Conservation (phyloP, 1,140 invertebrate species). For the Oryctes rhinoceros region DNA sequence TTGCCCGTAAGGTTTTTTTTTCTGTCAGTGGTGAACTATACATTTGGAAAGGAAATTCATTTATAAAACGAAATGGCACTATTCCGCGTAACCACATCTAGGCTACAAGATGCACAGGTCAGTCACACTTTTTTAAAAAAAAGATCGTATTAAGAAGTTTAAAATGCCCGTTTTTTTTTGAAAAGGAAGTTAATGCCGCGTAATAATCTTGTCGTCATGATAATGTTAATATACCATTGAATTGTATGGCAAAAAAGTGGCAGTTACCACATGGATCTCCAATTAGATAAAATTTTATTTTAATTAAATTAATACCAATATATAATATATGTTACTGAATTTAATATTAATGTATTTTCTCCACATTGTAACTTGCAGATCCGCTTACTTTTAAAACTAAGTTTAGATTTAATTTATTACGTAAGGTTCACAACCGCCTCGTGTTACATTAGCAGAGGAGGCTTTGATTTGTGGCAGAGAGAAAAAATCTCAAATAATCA, state of each 20-base stretch:
- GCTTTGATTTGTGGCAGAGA: background rate
- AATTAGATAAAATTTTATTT: no score
- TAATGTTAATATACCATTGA: no score
- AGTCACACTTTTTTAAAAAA: constrained; percentile 38
- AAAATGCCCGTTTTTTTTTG: background rate
- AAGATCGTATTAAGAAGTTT: background rate
- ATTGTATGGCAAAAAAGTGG: no score
- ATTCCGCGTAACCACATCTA: constrained; percentile 56
- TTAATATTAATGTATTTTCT: no score
- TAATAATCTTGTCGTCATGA: no score
- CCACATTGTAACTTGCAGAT: background rate
- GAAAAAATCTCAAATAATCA: background rate
- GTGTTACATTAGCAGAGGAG: background rate
- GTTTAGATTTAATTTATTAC: background rate
- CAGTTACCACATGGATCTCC: no score
- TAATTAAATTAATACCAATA: no score
- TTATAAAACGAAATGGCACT: constrained; percentile 59
- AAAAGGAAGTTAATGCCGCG: background rate
- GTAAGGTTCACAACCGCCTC: background rate
- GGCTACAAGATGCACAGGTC: constrained; percentile 50
- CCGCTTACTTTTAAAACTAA: background rate
- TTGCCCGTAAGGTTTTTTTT: constrained; percentile 12
- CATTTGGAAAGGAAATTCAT: background rate
- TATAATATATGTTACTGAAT: no score
- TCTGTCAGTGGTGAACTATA: constrained; percentile 9